Conservation (phyloP, 2,113 vertebrate species). For the Pagrus major region DNA sequence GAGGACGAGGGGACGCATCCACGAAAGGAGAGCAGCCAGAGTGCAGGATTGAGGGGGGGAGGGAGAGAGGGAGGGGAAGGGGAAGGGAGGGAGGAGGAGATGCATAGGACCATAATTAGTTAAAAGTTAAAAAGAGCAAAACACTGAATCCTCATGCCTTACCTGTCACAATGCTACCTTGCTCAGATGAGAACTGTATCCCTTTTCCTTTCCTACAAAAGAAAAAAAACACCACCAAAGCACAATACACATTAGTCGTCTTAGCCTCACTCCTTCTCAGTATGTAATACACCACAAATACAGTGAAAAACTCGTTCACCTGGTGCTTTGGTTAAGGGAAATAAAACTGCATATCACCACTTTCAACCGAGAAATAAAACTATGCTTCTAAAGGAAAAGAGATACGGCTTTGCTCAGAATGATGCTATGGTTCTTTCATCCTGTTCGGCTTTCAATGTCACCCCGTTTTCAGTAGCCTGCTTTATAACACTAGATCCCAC, state of each 20-base stretch:
- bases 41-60: conserved; percentile 46
- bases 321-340: conserved; percentile 24
- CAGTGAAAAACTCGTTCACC: conserved; percentile 13
- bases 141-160: conserved; percentile 98
- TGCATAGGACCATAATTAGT: conserved; percentile 74
- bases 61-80: background rate
- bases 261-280: conserved; percentile 23
- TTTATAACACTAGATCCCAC: conserved; percentile 65
- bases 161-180: conserved; percentile 92
- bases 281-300: conserved; percentile 8
- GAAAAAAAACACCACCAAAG: conserved; percentile 16
- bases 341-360: conserved; percentile 20
- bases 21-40: conserved; percentile 53
- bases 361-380: conserved; percentile 11
- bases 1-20: conserved; percentile 21
- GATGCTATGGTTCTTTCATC: conserved; percentile 69
- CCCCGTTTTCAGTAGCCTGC: conserved; percentile 58
- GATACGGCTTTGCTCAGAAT: conserved; percentile 71
- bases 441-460: conserved; percentile 73
- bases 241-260: conserved; percentile 13
- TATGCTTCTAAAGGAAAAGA: conserved; percentile 61
- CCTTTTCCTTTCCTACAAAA: conserved; percentile 78
- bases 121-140: conserved; percentile 79
- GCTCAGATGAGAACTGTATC: conserved; percentile 90
- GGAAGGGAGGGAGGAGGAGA: conserved; percentile 32